Evolutionary conservation across 2,888 invertebrate species (phyloP), one percentile per base, ranked within the genome.

Genomic region (Sipha maydis): DNA sequence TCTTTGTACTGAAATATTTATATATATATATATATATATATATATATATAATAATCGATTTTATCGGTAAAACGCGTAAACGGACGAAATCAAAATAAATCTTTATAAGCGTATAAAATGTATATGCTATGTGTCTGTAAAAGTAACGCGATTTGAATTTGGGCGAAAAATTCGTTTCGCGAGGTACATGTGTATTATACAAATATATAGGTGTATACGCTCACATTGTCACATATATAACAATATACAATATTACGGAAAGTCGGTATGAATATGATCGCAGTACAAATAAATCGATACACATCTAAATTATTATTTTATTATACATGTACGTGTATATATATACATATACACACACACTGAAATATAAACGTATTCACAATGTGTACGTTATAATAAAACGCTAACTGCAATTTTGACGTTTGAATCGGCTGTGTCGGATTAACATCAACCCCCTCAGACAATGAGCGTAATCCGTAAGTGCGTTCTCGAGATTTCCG

Each of bases 371-470:
- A 41, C 41, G 11, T 67, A 67, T n/a, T 67, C 67, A 67, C 67
- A 67, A 67, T 67, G 67, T 67, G 28, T 69, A 71, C 71, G 71
- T 71, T 71, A 75, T 38, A 75, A 38, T 75, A 48, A 84, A 84
- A 76, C 41, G 77, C 11, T 85, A 78, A 85, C 77, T 85, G 77
- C 76, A 31, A 67, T 85, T 54, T 82, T 85, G 69, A 89, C 82
- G 76, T 84, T 85, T 89, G 41, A 83, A 89, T 80, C 67, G 73
- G 71, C 80, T 75, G 88, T 48, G 88, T 82, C 88, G 82, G 88
- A 88, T 88, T 88, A 88, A 82, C 88, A 73, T 86, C 88, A 79
- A 71, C 56, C 86, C 85, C 56, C 78, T 28, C 77, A 69, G 77
- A 85, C 84, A 85, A 85, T 69, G 48, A 67, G 48, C 85, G 48